A percentile compares a stretch with the other conserved stretches of the same genome.
phyloP scores from a whole-genome alignment of 1,140 invertebrate species.

The Calliopsis andreniformis region DNA sequence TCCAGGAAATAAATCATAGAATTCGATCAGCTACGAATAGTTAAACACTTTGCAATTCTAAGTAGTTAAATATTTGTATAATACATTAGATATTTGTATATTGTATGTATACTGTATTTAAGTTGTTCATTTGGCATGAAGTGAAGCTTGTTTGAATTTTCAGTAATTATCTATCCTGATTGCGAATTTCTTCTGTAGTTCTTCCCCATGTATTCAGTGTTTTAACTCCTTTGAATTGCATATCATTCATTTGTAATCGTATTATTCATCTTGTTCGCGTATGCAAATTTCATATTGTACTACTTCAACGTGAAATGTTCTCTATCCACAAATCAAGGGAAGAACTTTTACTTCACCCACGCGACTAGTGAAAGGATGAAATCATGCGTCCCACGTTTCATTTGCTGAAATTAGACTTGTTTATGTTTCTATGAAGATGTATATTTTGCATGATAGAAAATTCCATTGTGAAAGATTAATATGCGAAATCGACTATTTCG shows the following conservation, averaged over 20 bases:
- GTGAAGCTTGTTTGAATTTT: too few relatives aligned
- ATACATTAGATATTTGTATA: too few relatives aligned
- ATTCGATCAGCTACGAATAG: too few relatives aligned
- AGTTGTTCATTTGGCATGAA: too few relatives aligned
- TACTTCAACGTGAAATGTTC: not conserved
- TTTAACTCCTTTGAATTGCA: not conserved
- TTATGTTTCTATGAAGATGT: too few relatives aligned
- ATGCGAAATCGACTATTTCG: not conserved
- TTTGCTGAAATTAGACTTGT: not conserved
- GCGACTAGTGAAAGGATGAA: slow-evolving; percentile 8
- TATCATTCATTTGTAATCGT: not conserved
- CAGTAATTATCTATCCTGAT: too few relatives aligned
- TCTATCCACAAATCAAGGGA: slow-evolving; percentile 3
- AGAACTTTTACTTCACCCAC: slow-evolving; percentile 39
- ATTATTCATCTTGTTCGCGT: slow-evolving; percentile 7
- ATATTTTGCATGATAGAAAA: not conserved
- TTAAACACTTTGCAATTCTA: too few relatives aligned
- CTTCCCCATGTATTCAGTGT: not conserved
- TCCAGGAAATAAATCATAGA: too few relatives aligned
- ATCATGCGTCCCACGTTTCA: not conserved
- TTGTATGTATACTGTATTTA: too few relatives aligned
- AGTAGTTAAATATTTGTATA: too few relatives aligned
- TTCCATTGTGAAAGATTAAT: not conserved
- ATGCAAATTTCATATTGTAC: slow-evolving; percentile 29
- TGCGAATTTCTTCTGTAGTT: not conserved